phyloP scores from a whole-genome alignment of 2,113 vertebrate species.

The Morone saxatilis region DNA sequence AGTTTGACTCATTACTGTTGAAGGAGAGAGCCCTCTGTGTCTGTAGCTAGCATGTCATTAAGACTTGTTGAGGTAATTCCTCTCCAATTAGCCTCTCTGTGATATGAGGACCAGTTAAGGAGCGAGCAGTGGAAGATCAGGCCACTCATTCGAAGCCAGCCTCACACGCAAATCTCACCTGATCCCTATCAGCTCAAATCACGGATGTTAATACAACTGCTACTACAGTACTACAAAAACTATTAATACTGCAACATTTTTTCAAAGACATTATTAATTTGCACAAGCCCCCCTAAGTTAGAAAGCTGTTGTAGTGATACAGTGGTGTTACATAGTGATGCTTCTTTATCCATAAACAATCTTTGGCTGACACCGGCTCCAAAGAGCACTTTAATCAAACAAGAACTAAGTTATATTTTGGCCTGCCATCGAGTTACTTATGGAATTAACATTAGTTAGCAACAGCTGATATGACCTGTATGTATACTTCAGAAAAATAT shows the following conservation, averaged over 20 bases:
- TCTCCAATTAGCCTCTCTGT: constrained; percentile 73
- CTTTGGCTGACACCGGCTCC: neutral
- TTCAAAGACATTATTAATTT: neutral
- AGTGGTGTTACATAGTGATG: neutral
- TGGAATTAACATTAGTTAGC: neutral
- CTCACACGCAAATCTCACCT: constrained; percentile 42
- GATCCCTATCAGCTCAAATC: constrained; percentile 34
- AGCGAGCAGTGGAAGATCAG: constrained; percentile 49
- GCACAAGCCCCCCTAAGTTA: neutral
- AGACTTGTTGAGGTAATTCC: constrained; percentile 74
- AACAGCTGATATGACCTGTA: neutral
- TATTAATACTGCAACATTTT: neutral
- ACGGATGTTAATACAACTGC: constrained; percentile 21
- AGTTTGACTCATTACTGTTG: constrained; percentile 67
- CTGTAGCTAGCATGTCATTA: constrained; percentile 64
- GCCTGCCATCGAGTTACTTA: neutral
- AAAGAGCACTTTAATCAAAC: neutral
- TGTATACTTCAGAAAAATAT: neutral
- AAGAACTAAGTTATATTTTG: neutral
- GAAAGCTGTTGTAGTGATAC: neutral
- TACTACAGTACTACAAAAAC: neutral
- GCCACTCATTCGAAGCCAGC: constrained; percentile 55
- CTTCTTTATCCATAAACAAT: neutral
- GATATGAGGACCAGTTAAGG: constrained; percentile 71
- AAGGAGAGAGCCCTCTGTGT: constrained; percentile 58